Base-by-base conservation (phyloP, 2,113 vertebrate species). In the Osmerus eperlanus region DNA sequence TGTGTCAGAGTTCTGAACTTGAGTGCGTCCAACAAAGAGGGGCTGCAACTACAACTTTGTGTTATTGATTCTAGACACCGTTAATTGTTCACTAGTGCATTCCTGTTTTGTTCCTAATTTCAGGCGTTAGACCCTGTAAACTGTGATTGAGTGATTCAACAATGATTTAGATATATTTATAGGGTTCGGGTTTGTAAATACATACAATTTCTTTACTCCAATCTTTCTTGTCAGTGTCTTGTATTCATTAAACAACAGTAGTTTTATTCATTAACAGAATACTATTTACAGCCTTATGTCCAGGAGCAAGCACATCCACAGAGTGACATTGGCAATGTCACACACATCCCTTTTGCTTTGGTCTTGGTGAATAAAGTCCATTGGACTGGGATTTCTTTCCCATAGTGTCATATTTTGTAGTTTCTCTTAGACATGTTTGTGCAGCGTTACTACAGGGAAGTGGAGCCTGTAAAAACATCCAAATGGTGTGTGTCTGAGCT, bases 391-490 rank as follows among this genome's bases (percentile, higher is more conserved):
- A 12, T 55, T 29, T 21, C 15, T 12, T 9, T 12, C 58, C 51
- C 70, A 18, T 71, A 14, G 23, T 62, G 21, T 19, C 85, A 87
- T 81, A 80, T 73, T 70, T 72, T 73, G 68, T 80, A 79, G 85
- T 71, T 83, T 88, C 79, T 80, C 84, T 80, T 77, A 84, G 82
- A 84, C 82, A 67, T 86, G 85, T 88, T 86, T 85, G 84, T 81
- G 70, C 85, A 84, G 82, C 84, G 73, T 84, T 86, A 88, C 89
- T 87, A 90, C 81, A 89, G 88, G 87, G 87, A 87, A 86, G 83
- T 76, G 70, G 56, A 59, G 29, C 86, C 86, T 84, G 87, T 90
- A 81, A 89, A 87, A 60, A 52, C 51, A 18, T 54, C 16, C 18
- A 36, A 19, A 23, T 62, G 60, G 60, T 28, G 65, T 53, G 2